Percentiles rank a stretch among this genome's conserved stretches.
These are phyloP conservation scores for Podarcis cretensis DNA, from an alignment of 2,113 vertebrate genomes.

Conservation along the genomic window DNA sequence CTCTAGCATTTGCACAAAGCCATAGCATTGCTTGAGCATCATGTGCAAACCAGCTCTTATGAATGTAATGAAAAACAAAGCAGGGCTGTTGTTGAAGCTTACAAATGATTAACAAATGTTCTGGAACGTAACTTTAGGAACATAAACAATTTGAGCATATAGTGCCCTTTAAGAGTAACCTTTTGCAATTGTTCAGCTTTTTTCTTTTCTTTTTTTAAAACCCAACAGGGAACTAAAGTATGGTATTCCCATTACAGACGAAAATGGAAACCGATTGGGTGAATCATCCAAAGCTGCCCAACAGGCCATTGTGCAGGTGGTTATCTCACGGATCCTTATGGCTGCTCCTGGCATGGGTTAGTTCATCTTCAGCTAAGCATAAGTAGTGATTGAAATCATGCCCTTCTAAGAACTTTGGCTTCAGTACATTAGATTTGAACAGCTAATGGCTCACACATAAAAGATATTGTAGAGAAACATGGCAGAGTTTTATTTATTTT, in stretches of 20 bases:
- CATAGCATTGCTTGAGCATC: no score
- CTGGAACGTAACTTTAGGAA: slow-evolving; percentile 6
- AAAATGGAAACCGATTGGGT: slow-evolving; percentile 90
- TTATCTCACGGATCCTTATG: slow-evolving; percentile 97
- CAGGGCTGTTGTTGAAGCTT: not conserved
- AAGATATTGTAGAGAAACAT: not conserved
- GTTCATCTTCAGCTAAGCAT: slow-evolving; percentile 12
- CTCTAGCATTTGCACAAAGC: no score
- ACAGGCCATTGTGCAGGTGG: slow-evolving; percentile 95
- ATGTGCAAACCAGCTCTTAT: not conserved
- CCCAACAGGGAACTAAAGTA: slow-evolving; percentile 88
- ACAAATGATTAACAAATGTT: not conserved
- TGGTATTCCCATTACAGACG: slow-evolving; percentile 92
- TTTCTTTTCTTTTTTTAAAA: slow-evolving; percentile 10
- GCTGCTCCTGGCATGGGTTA: slow-evolving; percentile 97
- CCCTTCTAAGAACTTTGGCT: not conserved
- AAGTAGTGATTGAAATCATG: not conserved
- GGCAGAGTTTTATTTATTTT: no score
- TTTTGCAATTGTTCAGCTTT: not conserved
- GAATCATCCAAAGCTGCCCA: slow-evolving; percentile 92
- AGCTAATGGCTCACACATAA: no score
- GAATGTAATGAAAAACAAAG: not conserved
- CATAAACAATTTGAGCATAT: not conserved
- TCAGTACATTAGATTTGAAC: not conserved
- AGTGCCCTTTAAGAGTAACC: not conserved